Conservation (phyloP, 2,113 vertebrate species). For the Fulmarus glacialis region DNA sequence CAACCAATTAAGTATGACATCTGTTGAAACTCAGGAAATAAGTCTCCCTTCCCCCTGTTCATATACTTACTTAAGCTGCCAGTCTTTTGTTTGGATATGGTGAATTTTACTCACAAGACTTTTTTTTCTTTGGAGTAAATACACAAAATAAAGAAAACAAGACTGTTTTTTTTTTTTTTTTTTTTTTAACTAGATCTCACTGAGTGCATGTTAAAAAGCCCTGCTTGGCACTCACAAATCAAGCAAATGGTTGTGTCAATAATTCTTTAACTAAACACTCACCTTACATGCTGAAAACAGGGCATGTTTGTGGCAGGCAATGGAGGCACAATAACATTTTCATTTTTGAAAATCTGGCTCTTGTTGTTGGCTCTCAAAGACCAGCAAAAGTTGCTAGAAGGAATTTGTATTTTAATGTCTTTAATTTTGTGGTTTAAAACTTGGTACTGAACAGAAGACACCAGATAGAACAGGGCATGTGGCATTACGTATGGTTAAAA, state of each 20-base stretch:
- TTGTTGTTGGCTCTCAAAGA: neutral
- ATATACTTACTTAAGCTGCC: conserved; percentile 61
- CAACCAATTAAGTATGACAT: conserved; percentile 77
- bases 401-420: neutral
- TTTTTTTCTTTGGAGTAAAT: neutral
- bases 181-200: neutral
- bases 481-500: neutral
- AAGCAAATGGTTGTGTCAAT: neutral
- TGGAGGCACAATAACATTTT: neutral
- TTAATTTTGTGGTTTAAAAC: neutral
- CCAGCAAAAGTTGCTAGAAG: neutral
- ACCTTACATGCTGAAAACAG: neutral
- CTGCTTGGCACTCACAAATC: neutral
- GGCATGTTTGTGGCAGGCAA: neutral
- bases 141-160: neutral
- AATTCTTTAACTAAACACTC: neutral
- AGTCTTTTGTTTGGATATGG: conserved; percentile 60
- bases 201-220: neutral
- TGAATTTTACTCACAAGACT: conserved; percentile 6
- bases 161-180: no score
- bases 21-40: conserved; percentile 76
- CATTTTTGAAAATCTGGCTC: neutral
- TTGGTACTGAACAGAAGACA: neutral
- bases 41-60: conserved; percentile 68
- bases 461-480: neutral